Evolutionary conservation across 2,113 vertebrate species (phyloP).

Genomic region (Oriolus oriolus): DNA sequence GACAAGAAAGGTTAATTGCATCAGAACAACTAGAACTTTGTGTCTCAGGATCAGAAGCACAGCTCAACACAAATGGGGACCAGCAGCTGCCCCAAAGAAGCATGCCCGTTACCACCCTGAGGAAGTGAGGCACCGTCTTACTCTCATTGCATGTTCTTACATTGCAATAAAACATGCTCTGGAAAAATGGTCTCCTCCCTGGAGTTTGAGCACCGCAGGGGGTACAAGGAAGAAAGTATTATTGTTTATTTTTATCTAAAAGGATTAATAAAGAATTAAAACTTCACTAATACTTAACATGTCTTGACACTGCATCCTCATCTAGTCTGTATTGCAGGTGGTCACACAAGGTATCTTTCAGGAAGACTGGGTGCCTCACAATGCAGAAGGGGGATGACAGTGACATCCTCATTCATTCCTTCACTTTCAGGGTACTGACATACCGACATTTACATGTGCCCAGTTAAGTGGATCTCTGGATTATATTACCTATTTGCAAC

Average conservation of each 20-base stretch:
- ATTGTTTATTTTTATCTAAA: not conserved
- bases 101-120: not conserved
- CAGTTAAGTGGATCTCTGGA: not conserved
- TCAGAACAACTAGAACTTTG: not conserved
- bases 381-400: not conserved
- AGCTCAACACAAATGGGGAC: not conserved
- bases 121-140: not conserved
- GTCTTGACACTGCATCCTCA: not conserved
- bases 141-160: not conserved
- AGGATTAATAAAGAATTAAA: not conserved
- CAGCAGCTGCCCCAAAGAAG: not conserved
- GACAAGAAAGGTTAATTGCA: not conserved
- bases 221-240: not conserved
- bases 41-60: not conserved
- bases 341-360: not conserved
- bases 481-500: not conserved
- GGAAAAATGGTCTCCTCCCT: not conserved
- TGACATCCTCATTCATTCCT: not conserved
- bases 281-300: not conserved
- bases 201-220: not conserved
- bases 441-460: not conserved
- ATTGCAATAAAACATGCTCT: not conserved
- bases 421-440: not conserved
- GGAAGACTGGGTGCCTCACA: not conserved
- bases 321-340: not conserved